Evolutionary conservation across 2,113 vertebrate species (phyloP), one percentile per base, ranked within the genome.

Genomic region (Tragelaphus scriptus): DNA sequence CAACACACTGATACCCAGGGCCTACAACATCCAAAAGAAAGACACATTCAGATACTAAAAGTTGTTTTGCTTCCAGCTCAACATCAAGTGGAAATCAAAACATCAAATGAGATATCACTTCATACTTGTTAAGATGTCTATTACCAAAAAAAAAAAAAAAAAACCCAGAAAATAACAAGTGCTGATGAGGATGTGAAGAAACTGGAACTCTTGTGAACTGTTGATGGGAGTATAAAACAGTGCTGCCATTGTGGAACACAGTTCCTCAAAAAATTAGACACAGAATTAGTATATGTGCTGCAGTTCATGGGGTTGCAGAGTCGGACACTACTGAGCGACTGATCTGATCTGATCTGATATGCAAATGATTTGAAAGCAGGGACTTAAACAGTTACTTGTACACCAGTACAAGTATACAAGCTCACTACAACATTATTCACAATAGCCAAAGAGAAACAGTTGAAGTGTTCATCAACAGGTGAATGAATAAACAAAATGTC

Each of bases 31-130:
- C 47, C 90, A 82, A 63, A 97, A 96, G 26, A 80, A 91, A 97
- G 40, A 88, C 3, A 32, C 9, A 56, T 59, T 90, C 55, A 91
- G 51, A 92, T 77, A 59, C 47, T 59, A 85, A 95, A 40, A 85
- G 44, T 28, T n/a, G 10, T 49, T 96, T 28, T 94, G 59, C 55
- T 94, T 95, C 55, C 26, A 92, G 32, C 49, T 79, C 59, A 79
- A 81, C 16, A 59, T 65, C 47, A 94, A 95, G 95, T 65, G 25
- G 12, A 94, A 81, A 96, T 94, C 85, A 95, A 96, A 97, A 77
- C 40, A 65, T 65, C 21, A 92, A 25, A 88, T 53, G 25, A 51
- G 14, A 85, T 59, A 58, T 32, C 17, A 87, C 44, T 85, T 85
- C 65, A 92, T 4, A 96, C 6, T 56, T 30, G 49, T 51, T 44